Conservation (phyloP, 2,888 invertebrate species). For the Copidosoma aretas region DNA sequence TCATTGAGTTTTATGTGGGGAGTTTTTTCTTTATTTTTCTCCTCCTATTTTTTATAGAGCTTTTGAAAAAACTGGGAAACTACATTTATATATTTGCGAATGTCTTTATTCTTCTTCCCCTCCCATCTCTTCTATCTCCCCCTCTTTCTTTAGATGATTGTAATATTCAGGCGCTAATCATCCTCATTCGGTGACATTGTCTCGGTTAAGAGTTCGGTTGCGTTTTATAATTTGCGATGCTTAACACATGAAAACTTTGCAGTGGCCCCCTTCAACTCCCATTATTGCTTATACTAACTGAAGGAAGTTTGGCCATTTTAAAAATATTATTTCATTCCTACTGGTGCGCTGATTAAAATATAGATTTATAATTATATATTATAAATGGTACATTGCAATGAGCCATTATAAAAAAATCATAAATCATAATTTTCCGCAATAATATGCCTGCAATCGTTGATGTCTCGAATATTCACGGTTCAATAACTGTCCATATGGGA, state of each 20-base stretch:
- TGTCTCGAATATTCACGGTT: too few relatives aligned
- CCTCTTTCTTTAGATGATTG: slow-evolving; percentile 10
- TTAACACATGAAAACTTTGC: slow-evolving; percentile 30
- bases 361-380: too few relatives aligned
- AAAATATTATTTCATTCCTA: neutral
- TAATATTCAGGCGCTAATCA: slow-evolving; percentile 25
- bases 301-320: slow-evolving; percentile 20
- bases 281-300: slow-evolving; percentile 37
- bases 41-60: neutral
- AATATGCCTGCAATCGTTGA: too few relatives aligned
- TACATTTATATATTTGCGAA: neutral
- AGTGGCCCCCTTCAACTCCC: slow-evolving; percentile 24
- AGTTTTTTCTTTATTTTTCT: slow-evolving; percentile 5
- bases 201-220: slow-evolving; percentile 10
- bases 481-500: too few relatives aligned
- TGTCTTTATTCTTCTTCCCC: slow-evolving; percentile 10
- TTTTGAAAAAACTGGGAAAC: neutral
- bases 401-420: too few relatives aligned
- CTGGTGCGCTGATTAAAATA: too few relatives aligned
- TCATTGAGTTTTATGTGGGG: slow-evolving; percentile 8
- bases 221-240: slow-evolving; percentile 21
- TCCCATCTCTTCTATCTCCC: slow-evolving; percentile 7
- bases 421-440: too few relatives aligned
- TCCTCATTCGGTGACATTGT: slow-evolving; percentile 19
- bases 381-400: too few relatives aligned